Base-by-base conservation (phyloP, 2,797 vertebrate genomes). In the Lithobates sylvaticus region DNA sequence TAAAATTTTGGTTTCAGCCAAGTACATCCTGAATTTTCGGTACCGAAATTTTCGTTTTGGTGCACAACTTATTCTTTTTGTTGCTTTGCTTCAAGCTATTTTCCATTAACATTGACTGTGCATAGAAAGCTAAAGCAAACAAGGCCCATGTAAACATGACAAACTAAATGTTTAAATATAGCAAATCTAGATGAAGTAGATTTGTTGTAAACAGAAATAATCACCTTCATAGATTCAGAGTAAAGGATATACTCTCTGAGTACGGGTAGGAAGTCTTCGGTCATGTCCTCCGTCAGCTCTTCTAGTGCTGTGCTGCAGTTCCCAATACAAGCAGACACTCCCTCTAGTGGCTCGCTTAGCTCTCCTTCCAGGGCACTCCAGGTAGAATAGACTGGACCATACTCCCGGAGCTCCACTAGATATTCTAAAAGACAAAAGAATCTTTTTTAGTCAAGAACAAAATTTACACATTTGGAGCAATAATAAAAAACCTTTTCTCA, bases 211-310 rank as follows among this genome's bases (percentile, higher is more conserved):
- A 15, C 15, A 42, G 1, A 3, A 47, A 47, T 18, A 23, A 32
- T 92, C 90, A 99, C 98, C 97, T 99, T 99, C 97, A 99, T 99
- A 13, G 97, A 97, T 79, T 99, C 98, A 0, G 97, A 95, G 90
- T 99, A 99, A 73, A 99, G 92, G 50, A 97, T 92, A 39, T 99
- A 99, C 88, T 99, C 98, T 90, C 97, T 92, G 73, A 99, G 96
- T 0, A 99, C 97, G 0, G 98, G 98, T 68, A 99, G 93, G 80
- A 99, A 96, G 86, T 99, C 98, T 88, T 99, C 97, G 3, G 96
- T 96, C 96, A 98, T 97, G 89, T 96, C 96, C 76, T 98, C 97
- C 0, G 95, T 97, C 83, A 97, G 94, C 76, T 98, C 97, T 83
- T 98, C 98, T 91, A 99, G 92, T n/a, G 96, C 95, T 0, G 94